Evolutionary conservation across 2,797 vertebrate genomes (phyloP), one percentile per base, ranked within the genome.

Genomic region (Gymnothorax reevesii): DNA sequence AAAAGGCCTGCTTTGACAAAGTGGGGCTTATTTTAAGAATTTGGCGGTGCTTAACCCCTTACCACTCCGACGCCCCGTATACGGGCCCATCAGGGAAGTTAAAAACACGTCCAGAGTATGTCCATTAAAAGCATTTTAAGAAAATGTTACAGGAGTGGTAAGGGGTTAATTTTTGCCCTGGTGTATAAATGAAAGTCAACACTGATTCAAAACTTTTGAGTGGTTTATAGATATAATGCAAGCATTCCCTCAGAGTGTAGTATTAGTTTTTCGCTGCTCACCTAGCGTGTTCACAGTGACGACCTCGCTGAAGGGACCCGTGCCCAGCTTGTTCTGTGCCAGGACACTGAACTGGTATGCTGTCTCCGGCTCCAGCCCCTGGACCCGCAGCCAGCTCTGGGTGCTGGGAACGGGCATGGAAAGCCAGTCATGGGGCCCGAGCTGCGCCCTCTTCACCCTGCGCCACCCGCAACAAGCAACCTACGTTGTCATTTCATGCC

Each of bases 281-380:
- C 96, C 95, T 95, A 95, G 95, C 92, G 98, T 98, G 92, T 96
- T 94, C 87, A 97, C 96, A 94, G 98, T 96, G 95, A 99, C 93
- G 4, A 99, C 98, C 94, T 99, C 96, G 84, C 98, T 99, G 96
- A 99, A 99, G 88, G 97, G 98, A 54, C 98, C 98, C 0, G 97
- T 99, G 80, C 98, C 98, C 93, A 98, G 95, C 90, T 98, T 98
- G 95, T 99, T 99, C 92, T 98, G 97, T 88, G 98, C 97, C 90
- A 99, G 95, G 90, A 99, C 92, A 0, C 98, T 99, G 95, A 99
- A 98, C 95, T 99, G 98, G 96, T 99, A 99, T 12, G 95, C 94
- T 1, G 92, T 96, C 88, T 97, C 96, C 0, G 97, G 96, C 93
- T 97, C 97, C 89, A 99, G 94, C 87, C 97, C 96, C 64, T 96